These are phyloP conservation scores for Cryptoblepharus egeriae DNA, from an alignment of 2,797 vertebrate genomes.

Conservation along the genomic window DNA sequence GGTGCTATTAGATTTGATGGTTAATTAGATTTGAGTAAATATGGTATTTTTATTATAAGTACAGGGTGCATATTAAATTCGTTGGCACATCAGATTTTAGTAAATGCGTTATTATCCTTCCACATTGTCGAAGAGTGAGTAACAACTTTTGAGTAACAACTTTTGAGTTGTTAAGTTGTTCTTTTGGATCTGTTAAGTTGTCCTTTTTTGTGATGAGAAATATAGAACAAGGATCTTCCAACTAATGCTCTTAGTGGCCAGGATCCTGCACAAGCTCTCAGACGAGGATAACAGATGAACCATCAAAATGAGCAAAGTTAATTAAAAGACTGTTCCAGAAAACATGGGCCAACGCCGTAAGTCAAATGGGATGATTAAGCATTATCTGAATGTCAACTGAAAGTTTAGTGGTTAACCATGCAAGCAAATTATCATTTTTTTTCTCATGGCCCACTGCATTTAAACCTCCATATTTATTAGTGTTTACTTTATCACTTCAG, in stretches of 20 bases:
- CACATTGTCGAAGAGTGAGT: background rate
- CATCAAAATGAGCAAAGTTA: constrained; percentile 21
- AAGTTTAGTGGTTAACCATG: constrained; percentile 63
- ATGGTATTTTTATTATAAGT: too few relatives aligned
- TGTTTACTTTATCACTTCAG: constrained; percentile 18
- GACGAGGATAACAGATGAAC: constrained; percentile 6
- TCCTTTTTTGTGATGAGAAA: too few relatives aligned
- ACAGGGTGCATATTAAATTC: too few relatives aligned
- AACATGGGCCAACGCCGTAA: constrained; percentile 18
- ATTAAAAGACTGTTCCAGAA: constrained; percentile 7
- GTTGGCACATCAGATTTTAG: too few relatives aligned
- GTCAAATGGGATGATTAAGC: constrained; percentile 35
- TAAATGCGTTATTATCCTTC: background rate
- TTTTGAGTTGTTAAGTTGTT: too few relatives aligned
- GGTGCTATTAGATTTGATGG: too few relatives aligned
- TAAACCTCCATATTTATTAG: constrained; percentile 59
- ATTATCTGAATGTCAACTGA: constrained; percentile 50
- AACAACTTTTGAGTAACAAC: too few relatives aligned
- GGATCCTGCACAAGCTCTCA: background rate
- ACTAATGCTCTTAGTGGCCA: background rate
- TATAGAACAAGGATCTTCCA: background rate
- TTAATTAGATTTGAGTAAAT: too few relatives aligned
- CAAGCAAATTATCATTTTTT: constrained; percentile 63
- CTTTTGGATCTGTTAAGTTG: too few relatives aligned
- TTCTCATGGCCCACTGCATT: constrained; percentile 50